Evolutionary conservation across 2,888 invertebrate species (phyloP).

Genomic region (Leptopilina myrica): DNA sequence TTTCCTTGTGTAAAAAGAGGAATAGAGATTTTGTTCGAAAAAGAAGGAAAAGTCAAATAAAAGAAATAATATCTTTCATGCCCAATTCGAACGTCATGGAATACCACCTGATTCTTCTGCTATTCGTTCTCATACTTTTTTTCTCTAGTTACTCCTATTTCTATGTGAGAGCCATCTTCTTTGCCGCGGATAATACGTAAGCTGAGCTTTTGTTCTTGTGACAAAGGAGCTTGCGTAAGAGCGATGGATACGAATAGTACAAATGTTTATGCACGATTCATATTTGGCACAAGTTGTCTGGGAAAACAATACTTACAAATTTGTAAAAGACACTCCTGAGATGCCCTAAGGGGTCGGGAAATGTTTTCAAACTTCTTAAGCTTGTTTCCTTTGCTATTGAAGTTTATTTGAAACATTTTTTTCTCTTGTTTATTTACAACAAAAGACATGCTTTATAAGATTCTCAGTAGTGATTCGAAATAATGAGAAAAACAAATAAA

Average conservation of each 20-base stretch:
- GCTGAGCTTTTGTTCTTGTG: conserved; percentile 21
- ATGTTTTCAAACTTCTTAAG: conserved; percentile 7
- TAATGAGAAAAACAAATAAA: too few species aligned
- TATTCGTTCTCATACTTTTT: not conserved
- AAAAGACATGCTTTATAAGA: not conserved
- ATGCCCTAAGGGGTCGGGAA: conserved; percentile 5
- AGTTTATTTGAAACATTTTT: not conserved
- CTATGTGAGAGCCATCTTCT: conserved; percentile 12
- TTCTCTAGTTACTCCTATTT: not conserved
- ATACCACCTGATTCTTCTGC: conserved; percentile 30
- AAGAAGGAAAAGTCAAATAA: not conserved
- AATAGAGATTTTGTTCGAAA: not conserved
- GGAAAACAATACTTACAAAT: conserved; percentile 29
- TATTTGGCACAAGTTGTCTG: conserved; percentile 25
- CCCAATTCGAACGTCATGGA: conserved; percentile 30
- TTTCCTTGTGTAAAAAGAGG: too few species aligned
- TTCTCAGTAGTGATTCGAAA: not conserved
- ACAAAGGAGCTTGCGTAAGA: conserved; percentile 25
- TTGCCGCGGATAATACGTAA: conserved; percentile 26
- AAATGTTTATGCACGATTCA: conserved; percentile 20
- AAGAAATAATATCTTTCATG: conserved; percentile 5
- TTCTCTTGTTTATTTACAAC: not conserved
- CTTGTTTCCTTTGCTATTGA: not conserved
- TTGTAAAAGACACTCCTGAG: conserved; percentile 33
- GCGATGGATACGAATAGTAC: conserved; percentile 13